phyloP scores from a whole-genome alignment of 2,888 invertebrate genomes.

The Chironomus riparius region DNA sequence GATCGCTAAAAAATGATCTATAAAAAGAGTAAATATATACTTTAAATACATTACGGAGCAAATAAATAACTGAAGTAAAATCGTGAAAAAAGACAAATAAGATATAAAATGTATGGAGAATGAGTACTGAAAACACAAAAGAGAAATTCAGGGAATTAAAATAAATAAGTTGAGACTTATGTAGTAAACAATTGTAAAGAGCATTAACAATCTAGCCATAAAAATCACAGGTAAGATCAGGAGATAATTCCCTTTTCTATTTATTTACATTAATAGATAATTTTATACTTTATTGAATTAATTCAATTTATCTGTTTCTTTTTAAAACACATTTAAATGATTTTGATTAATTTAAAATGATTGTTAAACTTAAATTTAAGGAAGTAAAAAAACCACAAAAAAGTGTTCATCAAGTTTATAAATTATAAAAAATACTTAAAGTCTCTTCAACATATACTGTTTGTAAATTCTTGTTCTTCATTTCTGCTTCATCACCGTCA shows the following conservation, averaged over 20 bases:
- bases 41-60: too few relatives aligned
- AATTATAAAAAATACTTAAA: too few relatives aligned
- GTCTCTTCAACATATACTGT: too few relatives aligned
- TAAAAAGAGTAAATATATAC: too few relatives aligned
- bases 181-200: background rate
- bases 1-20: background rate
- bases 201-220: conserved; percentile 18
- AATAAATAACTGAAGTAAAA: background rate
- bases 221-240: conserved; percentile 15
- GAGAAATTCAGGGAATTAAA: conserved; percentile 8
- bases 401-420: too few relatives aligned
- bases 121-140: background rate
- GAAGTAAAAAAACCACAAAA: too few relatives aligned
- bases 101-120: background rate
- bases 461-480: background rate
- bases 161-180: conserved; percentile 10
- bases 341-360: too few relatives aligned
- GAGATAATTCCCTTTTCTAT: background rate
- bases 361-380: too few relatives aligned
- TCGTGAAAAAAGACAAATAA: background rate
- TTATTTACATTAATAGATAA: too few relatives aligned
- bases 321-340: too few relatives aligned
- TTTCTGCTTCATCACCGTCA: background rate
- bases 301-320: too few relatives aligned
- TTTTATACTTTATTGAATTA: too few relatives aligned